These are phyloP conservation scores for Charina bottae DNA, from an alignment of 2,113 vertebrate genomes.

Conservation along the genomic window DNA sequence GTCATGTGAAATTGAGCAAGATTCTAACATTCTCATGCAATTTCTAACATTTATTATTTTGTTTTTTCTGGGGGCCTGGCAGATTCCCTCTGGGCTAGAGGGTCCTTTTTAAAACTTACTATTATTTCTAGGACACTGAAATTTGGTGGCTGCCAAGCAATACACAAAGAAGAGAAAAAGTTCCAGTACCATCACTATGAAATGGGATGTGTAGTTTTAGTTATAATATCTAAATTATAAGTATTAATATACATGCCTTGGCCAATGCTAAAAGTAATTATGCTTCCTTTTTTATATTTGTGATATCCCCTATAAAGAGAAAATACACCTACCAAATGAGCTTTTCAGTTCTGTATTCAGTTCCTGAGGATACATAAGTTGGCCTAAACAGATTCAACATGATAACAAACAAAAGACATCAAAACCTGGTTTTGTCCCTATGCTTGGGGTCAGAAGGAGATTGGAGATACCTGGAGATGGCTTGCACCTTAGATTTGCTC, in stretches of 20 bases:
- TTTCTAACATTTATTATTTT: neutral
- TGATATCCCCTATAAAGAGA: neutral
- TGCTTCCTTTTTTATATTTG: neutral
- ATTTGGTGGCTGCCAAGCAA: neutral
- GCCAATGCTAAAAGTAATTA: neutral
- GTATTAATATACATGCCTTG: neutral
- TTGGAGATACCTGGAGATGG: too few relatives aligned
- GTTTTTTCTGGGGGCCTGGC: neutral
- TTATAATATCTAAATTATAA: neutral
- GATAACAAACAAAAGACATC: constrained; percentile 59
- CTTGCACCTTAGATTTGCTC: too few relatives aligned
- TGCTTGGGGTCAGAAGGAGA: too few relatives aligned
- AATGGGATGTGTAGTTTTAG: neutral
- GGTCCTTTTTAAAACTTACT: neutral
- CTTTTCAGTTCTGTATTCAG: neutral
- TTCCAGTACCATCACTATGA: neutral
- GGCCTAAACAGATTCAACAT: constrained; percentile 48
- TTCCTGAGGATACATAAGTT: constrained; percentile 9
- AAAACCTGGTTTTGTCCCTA: too few relatives aligned
- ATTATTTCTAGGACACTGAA: neutral
- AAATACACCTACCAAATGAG: neutral
- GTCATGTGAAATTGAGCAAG: neutral
- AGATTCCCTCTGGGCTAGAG: neutral
- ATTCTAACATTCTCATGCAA: neutral
- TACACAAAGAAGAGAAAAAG: neutral